A percentile compares a stretch with the other conserved stretches of the same genome.
Evolutionary conservation across 2,797 vertebrate species (phyloP).

Genomic region (Sebastes hubbsi): DNA sequence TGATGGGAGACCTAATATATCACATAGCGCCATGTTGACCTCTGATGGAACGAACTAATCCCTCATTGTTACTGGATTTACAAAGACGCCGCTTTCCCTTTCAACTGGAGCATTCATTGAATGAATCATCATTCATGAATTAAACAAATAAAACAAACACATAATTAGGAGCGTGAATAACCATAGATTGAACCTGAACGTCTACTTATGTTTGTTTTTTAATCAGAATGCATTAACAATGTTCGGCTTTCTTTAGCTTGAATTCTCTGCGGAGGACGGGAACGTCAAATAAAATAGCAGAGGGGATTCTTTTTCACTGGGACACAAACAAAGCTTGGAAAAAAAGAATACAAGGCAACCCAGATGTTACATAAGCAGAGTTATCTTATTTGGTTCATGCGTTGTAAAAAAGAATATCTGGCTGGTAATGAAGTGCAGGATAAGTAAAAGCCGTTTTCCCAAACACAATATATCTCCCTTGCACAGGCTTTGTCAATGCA

Average conservation of each 20-base stretch:
- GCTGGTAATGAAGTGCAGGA: constrained; percentile 20
- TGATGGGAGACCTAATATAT: not conserved
- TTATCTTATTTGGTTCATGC: constrained; percentile 11
- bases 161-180: constrained; percentile 69
- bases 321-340: constrained; percentile 16
- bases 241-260: constrained; percentile 39
- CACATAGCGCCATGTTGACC: not conserved
- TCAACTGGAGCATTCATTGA: constrained; percentile 14
- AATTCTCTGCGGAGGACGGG: constrained; percentile 27
- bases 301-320: constrained; percentile 21
- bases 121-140: constrained; percentile 66
- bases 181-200: constrained; percentile 63
- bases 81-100: not conserved
- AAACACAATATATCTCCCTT: constrained; percentile 9
- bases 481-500: constrained; percentile 10
- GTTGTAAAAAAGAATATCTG: constrained; percentile 10
- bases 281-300: constrained; percentile 25
- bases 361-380: constrained; percentile 17
- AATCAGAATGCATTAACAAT: constrained; percentile 64
- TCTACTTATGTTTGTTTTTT: constrained; percentile 66
- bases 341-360: constrained; percentile 5
- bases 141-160: constrained; percentile 70
- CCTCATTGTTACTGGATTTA: constrained; percentile 9
- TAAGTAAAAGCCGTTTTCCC: constrained; percentile 10
- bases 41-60: constrained; percentile 9